A percentile compares a stretch with the other conserved stretches of the same genome.
Evolutionary conservation across 2,113 vertebrate genomes (phyloP).

Genomic region (Halichoerus grypus): DNA sequence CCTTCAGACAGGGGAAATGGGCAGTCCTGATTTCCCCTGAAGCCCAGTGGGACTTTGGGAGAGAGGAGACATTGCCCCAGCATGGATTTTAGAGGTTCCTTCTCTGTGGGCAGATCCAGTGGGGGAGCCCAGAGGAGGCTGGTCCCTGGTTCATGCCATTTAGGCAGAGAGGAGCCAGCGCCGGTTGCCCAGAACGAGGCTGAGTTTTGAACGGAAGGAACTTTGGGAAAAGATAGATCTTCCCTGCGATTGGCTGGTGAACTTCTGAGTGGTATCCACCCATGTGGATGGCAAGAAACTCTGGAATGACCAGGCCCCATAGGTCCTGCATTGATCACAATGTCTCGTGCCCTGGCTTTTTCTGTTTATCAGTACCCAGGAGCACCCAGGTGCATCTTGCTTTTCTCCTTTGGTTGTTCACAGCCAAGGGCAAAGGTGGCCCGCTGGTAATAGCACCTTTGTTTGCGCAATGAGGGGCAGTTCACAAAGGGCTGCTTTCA

Average conservation of each 20-base stretch:
- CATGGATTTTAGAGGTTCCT: not conserved
- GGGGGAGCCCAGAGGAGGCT: not conserved
- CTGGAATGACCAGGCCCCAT: not conserved
- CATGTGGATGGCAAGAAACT: constrained; percentile 36
- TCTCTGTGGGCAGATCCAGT: constrained; percentile 9
- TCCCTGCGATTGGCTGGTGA: constrained; percentile 65
- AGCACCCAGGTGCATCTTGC: constrained; percentile 58
- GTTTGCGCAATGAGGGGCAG: constrained; percentile 69
- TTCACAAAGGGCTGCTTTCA: constrained; percentile 73
- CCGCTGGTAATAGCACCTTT: constrained; percentile 68
- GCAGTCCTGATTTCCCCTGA: constrained; percentile 62
- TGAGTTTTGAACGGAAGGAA: constrained; percentile 70
- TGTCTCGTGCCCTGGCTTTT: not conserved
- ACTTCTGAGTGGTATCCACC: constrained; percentile 65
- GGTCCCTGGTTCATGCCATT: not conserved
- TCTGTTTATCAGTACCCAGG: not conserved
- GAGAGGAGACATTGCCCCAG: not conserved
- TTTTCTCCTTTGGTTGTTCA: constrained; percentile 54
- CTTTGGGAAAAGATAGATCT: constrained; percentile 70
- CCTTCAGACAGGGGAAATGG: constrained; percentile 58
- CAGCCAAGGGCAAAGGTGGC: constrained; percentile 78
- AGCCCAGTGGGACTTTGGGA: constrained; percentile 52
- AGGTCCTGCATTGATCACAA: not conserved
- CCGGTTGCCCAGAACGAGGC: constrained; percentile 38
- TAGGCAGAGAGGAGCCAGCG: constrained; percentile 24